Evolutionary conservation across 2,797 vertebrate genomes (phyloP).

Genomic region (Gobionotothen gibberifrons): DNA sequence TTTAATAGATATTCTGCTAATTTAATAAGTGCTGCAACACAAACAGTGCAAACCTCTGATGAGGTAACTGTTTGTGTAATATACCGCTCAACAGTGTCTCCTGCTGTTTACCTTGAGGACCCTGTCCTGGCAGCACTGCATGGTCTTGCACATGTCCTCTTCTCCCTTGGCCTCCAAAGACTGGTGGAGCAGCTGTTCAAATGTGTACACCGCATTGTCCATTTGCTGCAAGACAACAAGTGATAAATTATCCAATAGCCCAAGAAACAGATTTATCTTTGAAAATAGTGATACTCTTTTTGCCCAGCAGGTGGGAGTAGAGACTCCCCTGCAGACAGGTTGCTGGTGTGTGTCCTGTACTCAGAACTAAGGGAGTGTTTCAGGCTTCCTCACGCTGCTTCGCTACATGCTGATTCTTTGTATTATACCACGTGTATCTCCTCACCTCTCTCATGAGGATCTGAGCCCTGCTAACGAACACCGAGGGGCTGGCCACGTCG

Average conservation of each 20-base stretch:
- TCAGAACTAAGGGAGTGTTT: conserved; percentile 18
- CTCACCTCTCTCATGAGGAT: conserved; percentile 96
- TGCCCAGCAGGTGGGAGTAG: conserved; percentile 71
- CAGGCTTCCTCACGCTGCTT: neutral
- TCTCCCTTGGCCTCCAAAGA: conserved; percentile 86
- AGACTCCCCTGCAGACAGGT: conserved; percentile 12
- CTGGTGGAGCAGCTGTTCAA: conserved; percentile 95
- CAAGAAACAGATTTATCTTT: neutral
- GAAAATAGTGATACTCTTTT: conserved; percentile 1
- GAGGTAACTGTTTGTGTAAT: neutral
- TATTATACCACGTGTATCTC: neutral
- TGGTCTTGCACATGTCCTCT: conserved; percentile 89
- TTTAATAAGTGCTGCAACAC: neutral
- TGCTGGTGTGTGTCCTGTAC: too few relatives aligned
- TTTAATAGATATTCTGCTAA: neutral
- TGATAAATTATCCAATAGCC: neutral
- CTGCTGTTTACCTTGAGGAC: conserved; percentile 91
- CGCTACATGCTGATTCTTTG: neutral
- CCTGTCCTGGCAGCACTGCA: conserved; percentile 93
- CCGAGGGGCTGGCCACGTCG: conserved; percentile 89
- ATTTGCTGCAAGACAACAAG: conserved; percentile 88
- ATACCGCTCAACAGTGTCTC: accelerated
- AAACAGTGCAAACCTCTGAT: neutral
- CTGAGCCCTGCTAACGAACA: conserved; percentile 95
- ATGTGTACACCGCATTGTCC: conserved; percentile 94